Conservation (phyloP, 2,113 vertebrate species). For the Hystrix cristata region DNA sequence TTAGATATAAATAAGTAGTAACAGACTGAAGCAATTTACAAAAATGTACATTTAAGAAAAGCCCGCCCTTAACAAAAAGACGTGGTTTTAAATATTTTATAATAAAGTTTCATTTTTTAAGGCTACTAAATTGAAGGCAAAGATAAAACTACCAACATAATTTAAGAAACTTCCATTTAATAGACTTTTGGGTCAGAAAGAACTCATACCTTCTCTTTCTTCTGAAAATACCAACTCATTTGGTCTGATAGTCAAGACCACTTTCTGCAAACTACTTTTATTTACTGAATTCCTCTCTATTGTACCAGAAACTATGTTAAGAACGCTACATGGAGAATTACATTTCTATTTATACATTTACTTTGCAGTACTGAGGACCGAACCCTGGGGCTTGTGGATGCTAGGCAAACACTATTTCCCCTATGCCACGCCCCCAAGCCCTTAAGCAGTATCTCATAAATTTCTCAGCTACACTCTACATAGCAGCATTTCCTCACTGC, state of each 20-base stretch:
- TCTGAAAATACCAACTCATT: background rate
- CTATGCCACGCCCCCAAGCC: background rate
- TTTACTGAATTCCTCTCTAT: background rate
- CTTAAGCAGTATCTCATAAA: background rate
- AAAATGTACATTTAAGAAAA: conserved; percentile 10
- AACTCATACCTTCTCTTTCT: background rate
- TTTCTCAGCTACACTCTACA: background rate
- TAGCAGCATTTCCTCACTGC: background rate
- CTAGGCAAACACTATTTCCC: background rate
- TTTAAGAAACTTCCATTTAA: background rate
- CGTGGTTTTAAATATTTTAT: background rate
- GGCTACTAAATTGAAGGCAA: background rate
- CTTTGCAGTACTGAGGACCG: background rate
- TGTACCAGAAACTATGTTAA: background rate
- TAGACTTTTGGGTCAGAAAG: background rate
- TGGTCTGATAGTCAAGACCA: background rate
- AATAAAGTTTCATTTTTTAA: conserved; percentile 11
- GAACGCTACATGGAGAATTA: background rate
- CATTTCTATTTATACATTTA: background rate
- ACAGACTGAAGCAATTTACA: background rate
- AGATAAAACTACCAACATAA: background rate
- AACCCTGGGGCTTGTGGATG: background rate
- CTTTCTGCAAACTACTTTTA: background rate
- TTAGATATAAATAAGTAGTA: background rate
- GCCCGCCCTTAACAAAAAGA: background rate